Percentiles rank a stretch among this genome's conserved stretches.
Evolutionary conservation across 2,113 vertebrate genomes (phyloP).

Genomic region (Cavia porcellus): DNA sequence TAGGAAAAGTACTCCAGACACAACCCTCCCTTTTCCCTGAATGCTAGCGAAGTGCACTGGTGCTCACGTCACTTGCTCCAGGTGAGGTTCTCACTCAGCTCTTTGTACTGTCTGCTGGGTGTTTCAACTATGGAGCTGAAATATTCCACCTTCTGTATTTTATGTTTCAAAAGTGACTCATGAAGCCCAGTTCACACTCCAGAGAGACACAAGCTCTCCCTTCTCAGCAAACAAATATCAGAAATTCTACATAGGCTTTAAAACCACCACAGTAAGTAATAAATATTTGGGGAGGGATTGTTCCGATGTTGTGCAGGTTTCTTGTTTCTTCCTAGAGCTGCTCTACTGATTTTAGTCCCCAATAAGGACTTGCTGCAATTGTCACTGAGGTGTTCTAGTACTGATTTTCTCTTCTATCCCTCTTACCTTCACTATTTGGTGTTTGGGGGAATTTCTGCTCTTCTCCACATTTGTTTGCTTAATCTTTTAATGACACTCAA

Average conservation of each 20-base stretch:
- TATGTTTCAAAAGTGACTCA: background rate
- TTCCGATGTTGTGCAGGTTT: rapidly evolving
- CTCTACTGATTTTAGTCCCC: background rate
- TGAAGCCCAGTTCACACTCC: background rate
- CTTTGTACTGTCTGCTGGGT: background rate
- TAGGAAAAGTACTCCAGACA: background rate
- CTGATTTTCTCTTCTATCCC: background rate
- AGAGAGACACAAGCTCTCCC: background rate
- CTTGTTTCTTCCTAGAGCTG: background rate
- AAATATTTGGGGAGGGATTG: background rate
- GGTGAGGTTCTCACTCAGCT: background rate
- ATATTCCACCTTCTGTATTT: background rate
- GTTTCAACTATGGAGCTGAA: background rate
- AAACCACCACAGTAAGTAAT: background rate
- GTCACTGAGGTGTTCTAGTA: background rate
- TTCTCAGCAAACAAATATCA: background rate
- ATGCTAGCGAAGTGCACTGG: no score
- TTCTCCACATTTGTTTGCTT: background rate
- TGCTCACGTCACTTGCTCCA: background rate
- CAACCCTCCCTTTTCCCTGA: background rate
- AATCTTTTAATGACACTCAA: background rate
- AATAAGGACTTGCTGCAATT: background rate
- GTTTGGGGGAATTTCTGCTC: background rate
- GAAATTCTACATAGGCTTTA: background rate
- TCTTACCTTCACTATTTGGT: background rate